These are phyloP conservation scores for Orussus abietinus DNA, from an alignment of 1,140 invertebrate species.

Conservation along the genomic window DNA sequence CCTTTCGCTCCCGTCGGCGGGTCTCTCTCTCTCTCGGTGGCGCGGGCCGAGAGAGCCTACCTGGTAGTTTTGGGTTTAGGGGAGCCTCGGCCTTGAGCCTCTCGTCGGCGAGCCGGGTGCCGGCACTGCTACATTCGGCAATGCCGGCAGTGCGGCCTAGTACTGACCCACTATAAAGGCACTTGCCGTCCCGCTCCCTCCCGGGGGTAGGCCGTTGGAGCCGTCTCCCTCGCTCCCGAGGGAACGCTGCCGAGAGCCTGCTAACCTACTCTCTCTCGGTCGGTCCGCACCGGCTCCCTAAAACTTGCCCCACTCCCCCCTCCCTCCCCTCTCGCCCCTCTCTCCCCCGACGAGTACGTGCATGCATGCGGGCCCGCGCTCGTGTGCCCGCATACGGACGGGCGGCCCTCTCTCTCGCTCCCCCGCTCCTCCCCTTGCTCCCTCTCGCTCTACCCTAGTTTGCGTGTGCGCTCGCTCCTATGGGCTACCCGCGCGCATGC, in stretches of 20 bases:
- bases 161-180: constrained; percentile 55
- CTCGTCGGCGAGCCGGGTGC: constrained; percentile 40
- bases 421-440: constrained; percentile 13
- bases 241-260: constrained; percentile 44
- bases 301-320: constrained; percentile 19
- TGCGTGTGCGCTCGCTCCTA: constrained; percentile 23
- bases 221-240: constrained; percentile 41
- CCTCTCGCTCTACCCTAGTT: constrained; percentile 13
- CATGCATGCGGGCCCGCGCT: background rate
- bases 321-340: background rate
- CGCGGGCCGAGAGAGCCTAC: constrained; percentile 34
- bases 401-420: background rate
- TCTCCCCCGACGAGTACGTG: background rate
- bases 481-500: constrained; percentile 19
- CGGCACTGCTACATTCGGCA: too few species aligned
- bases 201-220: constrained; percentile 29
- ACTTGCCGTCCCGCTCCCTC: constrained; percentile 48
- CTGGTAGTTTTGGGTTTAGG: constrained; percentile 35
- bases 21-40: too few species aligned
- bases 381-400: too few species aligned
- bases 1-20: too few species aligned
- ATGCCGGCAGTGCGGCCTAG: constrained; percentile 21
- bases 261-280: constrained; percentile 48
- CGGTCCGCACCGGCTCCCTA: constrained; percentile 35
- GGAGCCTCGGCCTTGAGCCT: constrained; percentile 24